These are phyloP conservation scores for Eustalomyia histrio DNA, from an alignment of 2,888 invertebrate species.

Conservation along the genomic window DNA sequence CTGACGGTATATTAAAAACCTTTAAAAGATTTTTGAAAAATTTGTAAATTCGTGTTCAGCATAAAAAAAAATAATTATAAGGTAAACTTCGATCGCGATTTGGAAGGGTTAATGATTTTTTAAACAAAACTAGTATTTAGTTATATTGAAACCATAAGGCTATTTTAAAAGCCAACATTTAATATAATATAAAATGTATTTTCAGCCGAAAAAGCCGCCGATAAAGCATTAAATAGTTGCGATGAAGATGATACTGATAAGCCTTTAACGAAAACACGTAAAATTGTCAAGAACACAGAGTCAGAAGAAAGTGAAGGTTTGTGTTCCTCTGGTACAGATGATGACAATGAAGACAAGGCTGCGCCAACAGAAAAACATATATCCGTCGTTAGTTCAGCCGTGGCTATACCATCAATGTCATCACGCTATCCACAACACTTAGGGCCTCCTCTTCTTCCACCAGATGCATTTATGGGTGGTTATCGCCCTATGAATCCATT, in stretches of 20 bases:
- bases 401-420: slow-evolving; percentile 33
- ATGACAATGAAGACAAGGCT: neutral
- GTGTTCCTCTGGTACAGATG: slow-evolving; percentile 54
- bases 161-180: too few relatives aligned
- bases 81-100: too few relatives aligned
- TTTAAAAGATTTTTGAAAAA: too few relatives aligned
- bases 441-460: slow-evolving; percentile 54
- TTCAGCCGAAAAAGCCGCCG: slow-evolving; percentile 52
- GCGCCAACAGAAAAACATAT: slow-evolving; percentile 41
- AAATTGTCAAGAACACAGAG: slow-evolving; percentile 16
- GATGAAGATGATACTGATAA: slow-evolving; percentile 38
- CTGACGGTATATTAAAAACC: too few relatives aligned
- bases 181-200: neutral
- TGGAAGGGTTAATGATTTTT: too few relatives aligned
- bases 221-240: slow-evolving; percentile 48
- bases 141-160: too few relatives aligned
- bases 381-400: slow-evolving; percentile 43
- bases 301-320: slow-evolving; percentile 59
- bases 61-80: too few relatives aligned
- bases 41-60: too few relatives aligned
- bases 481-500: slow-evolving; percentile 70
- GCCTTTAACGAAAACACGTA: slow-evolving; percentile 21
- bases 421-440: slow-evolving; percentile 53
- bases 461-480: slow-evolving; percentile 65
- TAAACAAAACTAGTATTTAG: too few relatives aligned